phyloP scores from a whole-genome alignment of 2,113 vertebrate species.

The Nettapus auritus region DNA sequence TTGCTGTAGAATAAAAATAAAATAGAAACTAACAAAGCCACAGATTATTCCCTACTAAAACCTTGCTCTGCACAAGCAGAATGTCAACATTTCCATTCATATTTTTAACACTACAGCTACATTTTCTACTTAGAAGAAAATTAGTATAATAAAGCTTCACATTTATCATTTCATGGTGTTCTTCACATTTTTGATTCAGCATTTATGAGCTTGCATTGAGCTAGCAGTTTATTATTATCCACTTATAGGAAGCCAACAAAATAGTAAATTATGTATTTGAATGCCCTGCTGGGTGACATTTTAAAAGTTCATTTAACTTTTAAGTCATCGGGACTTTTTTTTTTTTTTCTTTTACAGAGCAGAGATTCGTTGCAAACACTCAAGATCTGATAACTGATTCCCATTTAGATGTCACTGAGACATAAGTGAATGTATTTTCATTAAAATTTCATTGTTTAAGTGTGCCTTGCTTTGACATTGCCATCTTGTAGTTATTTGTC shows the following conservation, averaged over 20 bases:
- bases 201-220: slow-evolving; percentile 73
- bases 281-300: slow-evolving; percentile 76
- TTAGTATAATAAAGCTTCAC: slow-evolving; percentile 38
- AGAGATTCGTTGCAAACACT: slow-evolving; percentile 66
- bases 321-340: slow-evolving; percentile 1
- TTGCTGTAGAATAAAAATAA: not conserved
- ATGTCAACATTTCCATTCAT: slow-evolving; percentile 34
- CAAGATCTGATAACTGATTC: slow-evolving; percentile 70
- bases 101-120: slow-evolving; percentile 22
- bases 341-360: not conserved
- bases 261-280: slow-evolving; percentile 80
- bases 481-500: slow-evolving; percentile 68
- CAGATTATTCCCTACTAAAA: not conserved
- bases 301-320: slow-evolving; percentile 74
- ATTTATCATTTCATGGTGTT: slow-evolving; percentile 70
- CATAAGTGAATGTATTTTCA: slow-evolving; percentile 60
- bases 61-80: not conserved
- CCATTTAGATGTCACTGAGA: slow-evolving; percentile 72
- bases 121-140: slow-evolving; percentile 56
- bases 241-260: slow-evolving; percentile 75
- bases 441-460: slow-evolving; percentile 75
- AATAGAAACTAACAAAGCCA: not conserved
- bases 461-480: slow-evolving; percentile 67
- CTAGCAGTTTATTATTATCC: slow-evolving; percentile 74
- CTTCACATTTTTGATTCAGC: slow-evolving; percentile 64